Conservation (phyloP, 2,113 vertebrate species). For the Corythoichthys haematopterus region DNA sequence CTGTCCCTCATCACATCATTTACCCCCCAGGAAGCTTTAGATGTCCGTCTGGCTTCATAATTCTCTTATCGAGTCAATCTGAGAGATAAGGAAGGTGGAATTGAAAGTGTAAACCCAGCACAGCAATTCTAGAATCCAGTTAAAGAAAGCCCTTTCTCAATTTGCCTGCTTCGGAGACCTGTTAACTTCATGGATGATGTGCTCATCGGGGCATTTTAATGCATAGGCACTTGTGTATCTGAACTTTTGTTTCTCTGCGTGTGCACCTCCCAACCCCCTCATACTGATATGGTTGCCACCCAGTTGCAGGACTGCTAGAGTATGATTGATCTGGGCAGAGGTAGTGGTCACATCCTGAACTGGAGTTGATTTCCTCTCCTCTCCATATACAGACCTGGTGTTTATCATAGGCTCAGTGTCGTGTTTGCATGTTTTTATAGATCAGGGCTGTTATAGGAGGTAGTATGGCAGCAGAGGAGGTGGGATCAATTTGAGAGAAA, state of each 20-base stretch:
- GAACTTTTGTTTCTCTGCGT: conserved; percentile 45
- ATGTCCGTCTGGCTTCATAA: conserved; percentile 76
- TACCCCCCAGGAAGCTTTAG: conserved; percentile 80
- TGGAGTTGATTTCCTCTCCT: conserved; percentile 73
- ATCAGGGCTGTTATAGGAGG: conserved; percentile 58
- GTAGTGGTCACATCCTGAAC: conserved; percentile 76
- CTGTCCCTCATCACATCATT: conserved; percentile 78
- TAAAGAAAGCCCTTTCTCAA: conserved; percentile 63
- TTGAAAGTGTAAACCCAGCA: conserved; percentile 78
- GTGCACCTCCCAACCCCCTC: conserved; percentile 19
- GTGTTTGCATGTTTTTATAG: conserved; percentile 76
- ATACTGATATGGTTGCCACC: conserved; percentile 52
- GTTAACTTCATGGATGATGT: conserved; percentile 48
- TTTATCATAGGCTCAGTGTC: conserved; percentile 74
- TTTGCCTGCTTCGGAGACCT: conserved; percentile 61
- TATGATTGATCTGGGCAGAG: conserved; percentile 75
- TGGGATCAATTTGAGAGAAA: conserved; percentile 41
- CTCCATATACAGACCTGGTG: conserved; percentile 71
- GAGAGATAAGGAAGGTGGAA: conserved; percentile 72
- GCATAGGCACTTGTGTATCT: conserved; percentile 35
- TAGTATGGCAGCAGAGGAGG: conserved; percentile 35
- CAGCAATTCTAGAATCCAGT: conserved; percentile 64
- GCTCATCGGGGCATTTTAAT: conserved; percentile 35
- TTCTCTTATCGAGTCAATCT: conserved; percentile 78
- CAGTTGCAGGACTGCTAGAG: conserved; percentile 59